Evolutionary conservation across 2,888 invertebrate species (phyloP).

Genomic region (Matsumyia berberina): DNA sequence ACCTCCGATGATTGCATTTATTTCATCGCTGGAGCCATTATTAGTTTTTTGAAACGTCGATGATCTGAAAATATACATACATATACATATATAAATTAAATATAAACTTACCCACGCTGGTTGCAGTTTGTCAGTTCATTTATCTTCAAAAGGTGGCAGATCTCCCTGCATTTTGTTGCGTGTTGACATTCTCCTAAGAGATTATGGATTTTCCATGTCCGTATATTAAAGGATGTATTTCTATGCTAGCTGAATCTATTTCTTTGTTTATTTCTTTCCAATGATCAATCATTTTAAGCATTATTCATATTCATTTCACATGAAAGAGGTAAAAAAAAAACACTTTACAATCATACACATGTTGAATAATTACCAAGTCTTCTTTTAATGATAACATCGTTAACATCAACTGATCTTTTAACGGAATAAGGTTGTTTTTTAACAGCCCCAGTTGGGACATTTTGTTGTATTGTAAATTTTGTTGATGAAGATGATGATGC

Average conservation of each 20-base stretch:
- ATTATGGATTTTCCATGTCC: not conserved
- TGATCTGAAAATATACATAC: no score
- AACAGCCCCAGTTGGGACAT: slow-evolving; percentile 65
- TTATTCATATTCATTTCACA: not conserved
- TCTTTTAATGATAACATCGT: slow-evolving; percentile 78
- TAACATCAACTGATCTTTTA: slow-evolving; percentile 77
- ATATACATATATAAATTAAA: no score
- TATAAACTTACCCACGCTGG: no score
- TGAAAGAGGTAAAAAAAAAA: slow-evolving; percentile 4
- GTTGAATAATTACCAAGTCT: slow-evolving; percentile 78
- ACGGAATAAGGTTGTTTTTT: slow-evolving; percentile 78
- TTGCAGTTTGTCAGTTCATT: no score
- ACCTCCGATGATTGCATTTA: no score
- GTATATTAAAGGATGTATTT: not conserved
- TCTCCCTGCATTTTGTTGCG: not conserved
- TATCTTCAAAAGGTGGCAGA: no score
- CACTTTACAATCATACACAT: slow-evolving; percentile 9
- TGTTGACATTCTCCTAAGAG: not conserved
- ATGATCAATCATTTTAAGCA: not conserved
- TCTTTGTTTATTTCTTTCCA: not conserved
- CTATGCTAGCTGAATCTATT: slow-evolving; percentile 27
- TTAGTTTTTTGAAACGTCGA: no score
- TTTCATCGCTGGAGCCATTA: no score
- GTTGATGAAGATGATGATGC: slow-evolving; percentile 50
- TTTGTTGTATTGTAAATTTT: slow-evolving; percentile 78